Conservation (phyloP, 2,113 vertebrate genomes). For the Tachuris rubrigastra region DNA sequence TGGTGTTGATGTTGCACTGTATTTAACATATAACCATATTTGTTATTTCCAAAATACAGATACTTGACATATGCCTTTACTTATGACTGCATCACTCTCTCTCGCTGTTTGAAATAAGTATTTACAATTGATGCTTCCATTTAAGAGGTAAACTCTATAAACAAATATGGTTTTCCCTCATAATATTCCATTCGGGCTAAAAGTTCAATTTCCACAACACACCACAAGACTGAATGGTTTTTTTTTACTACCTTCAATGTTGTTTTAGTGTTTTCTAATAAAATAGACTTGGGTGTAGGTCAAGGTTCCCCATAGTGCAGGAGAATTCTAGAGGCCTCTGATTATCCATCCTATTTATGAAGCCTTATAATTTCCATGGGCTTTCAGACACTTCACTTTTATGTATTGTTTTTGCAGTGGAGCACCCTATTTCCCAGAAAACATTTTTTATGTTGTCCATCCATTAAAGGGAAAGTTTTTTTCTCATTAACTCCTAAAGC, state of each 20-base stretch:
- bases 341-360: background rate
- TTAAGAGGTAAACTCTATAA: constrained; percentile 20
- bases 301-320: background rate
- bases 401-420: background rate
- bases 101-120: background rate
- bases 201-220: constrained; percentile 32
- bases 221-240: background rate
- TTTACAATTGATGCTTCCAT: background rate
- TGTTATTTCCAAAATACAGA: background rate
- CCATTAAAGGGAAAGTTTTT: background rate
- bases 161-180: constrained; percentile 1
- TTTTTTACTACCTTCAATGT: background rate
- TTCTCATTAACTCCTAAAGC: constrained; percentile 29
- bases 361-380: background rate
- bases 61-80: background rate
- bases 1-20: background rate
- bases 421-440: background rate
- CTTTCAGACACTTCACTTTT: background rate
- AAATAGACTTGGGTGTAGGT: background rate
- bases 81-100: background rate
- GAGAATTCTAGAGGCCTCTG: background rate
- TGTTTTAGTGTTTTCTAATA: background rate
- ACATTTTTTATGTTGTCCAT: background rate
- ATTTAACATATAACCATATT: background rate
- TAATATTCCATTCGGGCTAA: background rate